These are phyloP conservation scores for Brachycybe producta DNA, from an alignment of 2,888 invertebrate genomes.

Conservation along the genomic window DNA sequence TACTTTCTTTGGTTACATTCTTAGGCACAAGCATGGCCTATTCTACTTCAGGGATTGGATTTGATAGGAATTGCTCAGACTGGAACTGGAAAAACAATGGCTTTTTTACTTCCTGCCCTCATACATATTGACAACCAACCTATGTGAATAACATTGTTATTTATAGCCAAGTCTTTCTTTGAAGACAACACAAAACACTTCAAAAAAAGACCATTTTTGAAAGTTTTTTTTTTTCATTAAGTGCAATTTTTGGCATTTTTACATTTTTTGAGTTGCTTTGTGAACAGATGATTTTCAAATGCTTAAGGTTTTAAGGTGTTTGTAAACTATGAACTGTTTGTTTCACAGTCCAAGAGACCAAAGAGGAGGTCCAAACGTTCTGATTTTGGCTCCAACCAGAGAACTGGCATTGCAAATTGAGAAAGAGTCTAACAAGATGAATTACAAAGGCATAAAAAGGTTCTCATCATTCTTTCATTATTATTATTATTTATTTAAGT, in stretches of 20 bases:
- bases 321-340: background rate
- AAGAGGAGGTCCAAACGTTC: slow-evolving; percentile 67
- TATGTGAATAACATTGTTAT: slow-evolving; percentile 21
- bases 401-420: slow-evolving; percentile 89
- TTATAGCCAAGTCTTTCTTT: background rate
- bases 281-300: too few relatives aligned
- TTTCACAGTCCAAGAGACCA: slow-evolving; percentile 48
- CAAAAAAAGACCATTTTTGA: background rate
- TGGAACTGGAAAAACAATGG: slow-evolving; percentile 82
- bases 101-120: slow-evolving; percentile 80
- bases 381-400: slow-evolving; percentile 82
- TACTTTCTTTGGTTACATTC: slow-evolving; percentile 20
- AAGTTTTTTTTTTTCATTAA: background rate
- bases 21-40: slow-evolving; percentile 88
- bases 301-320: too few relatives aligned
- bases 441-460: slow-evolving; percentile 74
- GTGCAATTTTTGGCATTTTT: too few relatives aligned
- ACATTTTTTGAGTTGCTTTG: too few relatives aligned
- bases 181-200: background rate
- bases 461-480: slow-evolving; percentile 32
- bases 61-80: slow-evolving; percentile 94
- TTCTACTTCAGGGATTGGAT: slow-evolving; percentile 77
- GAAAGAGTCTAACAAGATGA: slow-evolving; percentile 76
- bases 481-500: slow-evolving; percentile 1
- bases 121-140: slow-evolving; percentile 82